phyloP scores from a whole-genome alignment of 1,140 invertebrate species.

The Fopius arisanus region DNA sequence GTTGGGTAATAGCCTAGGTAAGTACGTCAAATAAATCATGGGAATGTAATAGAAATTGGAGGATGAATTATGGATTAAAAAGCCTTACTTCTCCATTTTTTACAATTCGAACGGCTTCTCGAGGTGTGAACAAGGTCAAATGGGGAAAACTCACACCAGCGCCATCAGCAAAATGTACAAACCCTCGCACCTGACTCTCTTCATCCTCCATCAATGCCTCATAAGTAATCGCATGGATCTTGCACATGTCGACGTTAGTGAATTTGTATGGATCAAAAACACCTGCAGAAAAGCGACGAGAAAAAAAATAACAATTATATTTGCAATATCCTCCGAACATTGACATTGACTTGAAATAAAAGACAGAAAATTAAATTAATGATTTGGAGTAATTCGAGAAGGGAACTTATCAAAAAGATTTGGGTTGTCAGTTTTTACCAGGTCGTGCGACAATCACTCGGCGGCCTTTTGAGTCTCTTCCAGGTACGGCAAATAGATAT shows the following conservation, averaged over 20 bases:
- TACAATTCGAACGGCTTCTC: conserved; percentile 78
- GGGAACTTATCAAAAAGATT: conserved; percentile 16
- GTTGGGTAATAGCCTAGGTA: not conserved
- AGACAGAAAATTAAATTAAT: not conserved
- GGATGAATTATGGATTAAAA: conserved; percentile 9
- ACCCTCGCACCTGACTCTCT: conserved; percentile 77
- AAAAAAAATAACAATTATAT: not conserved
- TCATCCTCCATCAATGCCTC: conserved; percentile 85
- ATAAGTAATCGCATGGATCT: conserved; percentile 79
- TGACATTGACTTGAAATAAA: too few species aligned
- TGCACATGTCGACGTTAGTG: conserved; percentile 81
- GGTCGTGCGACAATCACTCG: conserved; percentile 80
- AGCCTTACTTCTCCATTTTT: conserved; percentile 81
- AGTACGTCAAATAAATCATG: not conserved
- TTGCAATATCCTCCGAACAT: not conserved
- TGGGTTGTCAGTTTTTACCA: conserved; percentile 63
- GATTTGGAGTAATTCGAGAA: not conserved
- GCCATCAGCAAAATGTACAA: conserved; percentile 78
- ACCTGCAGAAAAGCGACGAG: conserved; percentile 60
- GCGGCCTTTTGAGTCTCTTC: conserved; percentile 78
- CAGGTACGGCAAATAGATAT: conserved; percentile 81
- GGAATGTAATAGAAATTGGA: too few species aligned
- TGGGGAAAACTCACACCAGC: conserved; percentile 77
- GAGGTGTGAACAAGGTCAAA: conserved; percentile 78
- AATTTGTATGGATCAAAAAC: conserved; percentile 83